phyloP scores from a whole-genome alignment of 2,888 invertebrate species.

The Lepidocyrtoides sp. region DNA sequence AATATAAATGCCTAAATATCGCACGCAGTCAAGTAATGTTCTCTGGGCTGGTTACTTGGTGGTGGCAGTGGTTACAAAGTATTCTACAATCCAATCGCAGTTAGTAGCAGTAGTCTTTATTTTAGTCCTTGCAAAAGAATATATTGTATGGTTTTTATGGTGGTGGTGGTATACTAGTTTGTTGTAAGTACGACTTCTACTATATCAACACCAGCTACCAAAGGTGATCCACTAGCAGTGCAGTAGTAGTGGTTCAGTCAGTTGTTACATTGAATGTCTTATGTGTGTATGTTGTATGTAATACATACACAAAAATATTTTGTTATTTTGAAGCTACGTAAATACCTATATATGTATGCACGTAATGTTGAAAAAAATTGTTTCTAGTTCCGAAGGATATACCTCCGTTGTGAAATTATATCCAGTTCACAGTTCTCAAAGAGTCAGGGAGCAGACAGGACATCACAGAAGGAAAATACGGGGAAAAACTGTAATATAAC shows the following conservation, averaged over 20 bases:
- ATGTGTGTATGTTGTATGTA: no score
- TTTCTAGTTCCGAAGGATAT: conserved; percentile 29
- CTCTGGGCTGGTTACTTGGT: neutral
- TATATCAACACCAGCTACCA: no score
- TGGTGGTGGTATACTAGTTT: neutral
- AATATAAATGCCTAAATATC: neutral
- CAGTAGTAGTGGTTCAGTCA: neutral
- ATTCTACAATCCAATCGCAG: neutral
- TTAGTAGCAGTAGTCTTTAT: no score
- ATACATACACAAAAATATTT: no score
- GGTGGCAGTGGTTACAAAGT: neutral
- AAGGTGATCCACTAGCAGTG: no score
- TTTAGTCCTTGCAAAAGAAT: neutral
- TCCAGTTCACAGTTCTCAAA: conserved; percentile 69
- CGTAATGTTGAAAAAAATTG: neutral
- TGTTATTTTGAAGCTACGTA: no score
- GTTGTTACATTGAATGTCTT: no score
- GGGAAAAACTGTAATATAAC: neutral
- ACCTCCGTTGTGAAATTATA: conserved; percentile 40
- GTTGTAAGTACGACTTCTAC: neutral
- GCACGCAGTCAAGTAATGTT: neutral
- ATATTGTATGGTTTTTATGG: neutral
- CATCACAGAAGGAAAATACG: neutral
- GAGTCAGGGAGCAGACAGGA: conserved; percentile 63
- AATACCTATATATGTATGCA: neutral